Conservation (phyloP, 2,113 vertebrate species). For the Engystomops pustulosus region DNA sequence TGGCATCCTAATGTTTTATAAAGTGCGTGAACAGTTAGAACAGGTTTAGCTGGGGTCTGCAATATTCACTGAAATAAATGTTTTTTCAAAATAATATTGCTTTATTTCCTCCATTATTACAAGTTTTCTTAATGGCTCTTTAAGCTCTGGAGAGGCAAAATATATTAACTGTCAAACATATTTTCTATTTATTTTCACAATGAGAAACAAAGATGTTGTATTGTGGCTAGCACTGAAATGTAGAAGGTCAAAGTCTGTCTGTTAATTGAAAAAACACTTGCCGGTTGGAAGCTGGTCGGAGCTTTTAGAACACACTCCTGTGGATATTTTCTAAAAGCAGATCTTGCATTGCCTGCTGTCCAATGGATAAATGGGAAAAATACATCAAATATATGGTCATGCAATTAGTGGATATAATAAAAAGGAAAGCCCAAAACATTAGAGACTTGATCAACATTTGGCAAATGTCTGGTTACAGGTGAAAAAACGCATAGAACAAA, state of each 20-base stretch:
- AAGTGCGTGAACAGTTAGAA: slow-evolving; percentile 70
- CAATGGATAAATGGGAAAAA: background rate
- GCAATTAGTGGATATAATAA: background rate
- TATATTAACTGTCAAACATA: slow-evolving; percentile 74
- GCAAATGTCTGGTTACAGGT: background rate
- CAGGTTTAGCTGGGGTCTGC: slow-evolving; percentile 65
- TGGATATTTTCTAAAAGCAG: background rate
- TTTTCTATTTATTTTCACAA: slow-evolving; percentile 73
- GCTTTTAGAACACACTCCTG: slow-evolving; percentile 16
- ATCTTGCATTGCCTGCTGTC: background rate
- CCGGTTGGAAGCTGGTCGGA: slow-evolving; percentile 48
- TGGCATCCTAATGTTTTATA: slow-evolving; percentile 70
- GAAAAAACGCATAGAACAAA: too few species aligned
- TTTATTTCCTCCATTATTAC: slow-evolving; percentile 70
- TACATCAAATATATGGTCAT: slow-evolving; percentile 12
- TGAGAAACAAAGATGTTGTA: slow-evolving; percentile 69
- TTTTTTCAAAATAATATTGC: slow-evolving; percentile 65
- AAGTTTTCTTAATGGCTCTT: slow-evolving; percentile 71
- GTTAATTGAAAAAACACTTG: slow-evolving; percentile 66
- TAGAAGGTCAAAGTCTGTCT: slow-evolving; percentile 62
- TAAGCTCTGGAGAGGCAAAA: slow-evolving; percentile 71
- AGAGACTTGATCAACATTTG: background rate
- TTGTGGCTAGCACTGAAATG: slow-evolving; percentile 63
- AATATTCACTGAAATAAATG: slow-evolving; percentile 68
- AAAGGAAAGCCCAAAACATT: background rate